Percentiles rank a stretch among this genome's conserved stretches.
Conservation (phyloP, 2,797 vertebrate genomes). For the Aldrovandia affinis region DNA sequence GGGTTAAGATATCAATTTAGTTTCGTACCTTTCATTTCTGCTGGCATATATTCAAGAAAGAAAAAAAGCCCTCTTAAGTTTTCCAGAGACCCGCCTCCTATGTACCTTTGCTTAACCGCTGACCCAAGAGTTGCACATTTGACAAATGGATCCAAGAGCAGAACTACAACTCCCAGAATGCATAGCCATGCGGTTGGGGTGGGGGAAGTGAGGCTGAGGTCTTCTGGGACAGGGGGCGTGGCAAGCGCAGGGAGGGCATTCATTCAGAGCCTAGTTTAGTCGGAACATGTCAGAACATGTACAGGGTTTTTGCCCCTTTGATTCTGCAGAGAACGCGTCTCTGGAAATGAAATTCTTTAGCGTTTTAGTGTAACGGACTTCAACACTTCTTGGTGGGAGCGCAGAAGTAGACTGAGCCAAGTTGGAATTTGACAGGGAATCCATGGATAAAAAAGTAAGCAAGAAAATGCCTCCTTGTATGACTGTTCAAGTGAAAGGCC, state of each 20-base stretch:
- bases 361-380: neutral
- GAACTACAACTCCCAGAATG: constrained; percentile 11
- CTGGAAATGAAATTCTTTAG: neutral
- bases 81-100: neutral
- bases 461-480: too few species aligned
- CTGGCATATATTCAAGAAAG: too few species aligned
- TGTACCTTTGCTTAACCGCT: neutral
- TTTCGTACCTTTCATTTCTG: constrained; percentile 23
- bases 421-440: neutral
- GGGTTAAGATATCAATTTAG: neutral
- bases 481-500: too few species aligned
- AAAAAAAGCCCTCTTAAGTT: neutral
- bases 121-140: neutral
- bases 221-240: too few species aligned
- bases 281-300: neutral
- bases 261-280: neutral
- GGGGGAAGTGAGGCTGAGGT: neutral
- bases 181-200: neutral
- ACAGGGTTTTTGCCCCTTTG: neutral
- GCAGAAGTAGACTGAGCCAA: neutral
- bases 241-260: neutral
- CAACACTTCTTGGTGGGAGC: too few species aligned
- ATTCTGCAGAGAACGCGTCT: neutral
- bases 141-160: neutral
- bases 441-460: too few species aligned